Base-by-base conservation (phyloP, 2,888 invertebrate genomes). In the Linnaemya tessellans region DNA sequence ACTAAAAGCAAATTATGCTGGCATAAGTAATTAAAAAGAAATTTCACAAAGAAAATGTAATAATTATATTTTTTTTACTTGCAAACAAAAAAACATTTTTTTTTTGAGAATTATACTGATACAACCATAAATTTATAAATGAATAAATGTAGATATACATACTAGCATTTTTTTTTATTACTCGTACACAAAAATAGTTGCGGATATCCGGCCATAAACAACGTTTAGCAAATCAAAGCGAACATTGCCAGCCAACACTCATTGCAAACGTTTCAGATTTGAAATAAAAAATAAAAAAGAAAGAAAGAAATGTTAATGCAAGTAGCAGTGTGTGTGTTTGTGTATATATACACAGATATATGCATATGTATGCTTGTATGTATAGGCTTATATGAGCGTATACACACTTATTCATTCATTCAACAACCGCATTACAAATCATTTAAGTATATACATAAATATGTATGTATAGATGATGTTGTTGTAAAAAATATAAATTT, bases 201-300 rank as follows among this genome's bases (percentile, higher is more conserved):
- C 88, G 88, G 86, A 88, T 87, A 82, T 82, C 82, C 82, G 84
- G 85, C 81, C 81, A 84, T 73, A 87, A 87, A 86, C 80, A 84
- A 86, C 80, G 78, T 78, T 83, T 75, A 86, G 80, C 75, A 87
- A 84, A 86, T 70, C 49, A 80, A 64, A 80, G 84, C 79, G 86
- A 86, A 83, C 86, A 84, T 84, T 81, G 60, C 70, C 64, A 80
- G 70, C 74, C 73, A 71, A 60, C 68, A 77, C 70, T 80, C 83
- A 64, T 51, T 64, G 77, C 71, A 73, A 78, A 65, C 51, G 82
- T 58, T 83, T 83, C 38, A 67, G 78, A 67, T 71, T 56, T 15
- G 58, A 67, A 38, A 54, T 41, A 30, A 15, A 79, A 41, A 54
- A 71, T 10, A 49, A n/a, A 20, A 70, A 35, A 58, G n/a, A 67